A percentile compares a stretch with the other conserved stretches of the same genome.
Evolutionary conservation across 1,140 invertebrate species (phyloP).

Genomic region (Scylla paramamosain): DNA sequence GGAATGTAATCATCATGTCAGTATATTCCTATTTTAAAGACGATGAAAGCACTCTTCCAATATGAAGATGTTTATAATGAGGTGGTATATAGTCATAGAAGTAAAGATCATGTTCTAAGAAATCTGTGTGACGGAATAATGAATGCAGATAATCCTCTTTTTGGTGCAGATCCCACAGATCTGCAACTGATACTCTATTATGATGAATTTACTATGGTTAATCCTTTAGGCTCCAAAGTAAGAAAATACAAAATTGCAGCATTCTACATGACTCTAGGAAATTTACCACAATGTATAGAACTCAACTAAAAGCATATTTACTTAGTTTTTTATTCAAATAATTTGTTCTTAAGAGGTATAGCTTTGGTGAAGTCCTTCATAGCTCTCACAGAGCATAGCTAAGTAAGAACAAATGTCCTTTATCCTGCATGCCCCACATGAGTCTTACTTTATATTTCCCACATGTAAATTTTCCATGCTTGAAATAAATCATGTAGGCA

Average conservation of each 20-base stretch:
- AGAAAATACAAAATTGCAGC: neutral
- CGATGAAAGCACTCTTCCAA: neutral
- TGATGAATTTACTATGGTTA: slow-evolving; percentile 38
- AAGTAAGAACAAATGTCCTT: too few species aligned
- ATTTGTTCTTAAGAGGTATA: neutral
- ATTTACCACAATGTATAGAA: neutral
- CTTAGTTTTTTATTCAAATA: neutral
- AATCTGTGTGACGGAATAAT: neutral
- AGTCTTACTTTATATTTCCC: too few species aligned
- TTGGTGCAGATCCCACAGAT: neutral
- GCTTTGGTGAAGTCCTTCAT: neutral
- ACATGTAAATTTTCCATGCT: too few species aligned
- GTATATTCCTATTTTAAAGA: neutral
- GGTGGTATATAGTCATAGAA: neutral
- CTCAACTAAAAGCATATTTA: neutral
- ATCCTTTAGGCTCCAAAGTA: neutral
- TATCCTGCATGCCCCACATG: too few species aligned
- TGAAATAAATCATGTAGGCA: too few species aligned
- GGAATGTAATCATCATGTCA: neutral
- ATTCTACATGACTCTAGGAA: slow-evolving; percentile 18
- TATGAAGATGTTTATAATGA: neutral
- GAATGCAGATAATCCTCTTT: neutral
- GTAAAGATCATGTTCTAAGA: neutral
- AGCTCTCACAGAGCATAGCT: too few species aligned
- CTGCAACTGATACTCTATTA: neutral